phyloP scores from a whole-genome alignment of 2,888 invertebrate species.

The Trichogramma dendrolimi region DNA sequence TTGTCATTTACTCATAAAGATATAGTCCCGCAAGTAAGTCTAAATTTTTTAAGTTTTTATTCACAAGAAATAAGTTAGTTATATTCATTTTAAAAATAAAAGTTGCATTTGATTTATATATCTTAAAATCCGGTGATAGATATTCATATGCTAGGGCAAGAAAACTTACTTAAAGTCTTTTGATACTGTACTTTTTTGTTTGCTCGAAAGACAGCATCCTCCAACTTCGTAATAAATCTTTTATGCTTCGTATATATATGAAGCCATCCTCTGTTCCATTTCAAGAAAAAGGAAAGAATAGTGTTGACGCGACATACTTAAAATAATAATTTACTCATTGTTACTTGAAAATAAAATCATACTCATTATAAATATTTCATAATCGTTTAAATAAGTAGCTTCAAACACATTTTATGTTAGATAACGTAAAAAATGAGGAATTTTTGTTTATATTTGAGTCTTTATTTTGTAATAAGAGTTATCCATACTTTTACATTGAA shows the following conservation, averaged over 20 bases:
- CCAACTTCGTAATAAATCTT: slow-evolving; percentile 9
- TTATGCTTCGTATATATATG: slow-evolving; percentile 1
- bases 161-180: slow-evolving; percentile 11
- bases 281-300: background rate
- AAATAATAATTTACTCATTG: no score
- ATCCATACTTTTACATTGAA: background rate
- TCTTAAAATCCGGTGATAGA: slow-evolving; percentile 11
- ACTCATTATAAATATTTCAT: no score
- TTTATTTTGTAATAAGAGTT: background rate
- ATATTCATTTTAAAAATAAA: background rate
- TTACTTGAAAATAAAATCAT: no score
- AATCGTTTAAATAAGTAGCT: no score
- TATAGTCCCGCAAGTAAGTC: no score
- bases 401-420: no score
- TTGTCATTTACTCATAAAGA: no score
- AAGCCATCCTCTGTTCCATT: background rate
- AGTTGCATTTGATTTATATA: slow-evolving; percentile 1
- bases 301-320: background rate
- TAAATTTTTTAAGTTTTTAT: no score
- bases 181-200: slow-evolving; percentile 1
- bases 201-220: background rate
- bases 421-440: background rate
- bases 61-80: no score
- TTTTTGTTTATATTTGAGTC: background rate
- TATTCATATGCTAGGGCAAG: slow-evolving; percentile 7